phyloP scores from a whole-genome alignment of 2,113 vertebrate genomes.

The Anolis carolinensis region DNA sequence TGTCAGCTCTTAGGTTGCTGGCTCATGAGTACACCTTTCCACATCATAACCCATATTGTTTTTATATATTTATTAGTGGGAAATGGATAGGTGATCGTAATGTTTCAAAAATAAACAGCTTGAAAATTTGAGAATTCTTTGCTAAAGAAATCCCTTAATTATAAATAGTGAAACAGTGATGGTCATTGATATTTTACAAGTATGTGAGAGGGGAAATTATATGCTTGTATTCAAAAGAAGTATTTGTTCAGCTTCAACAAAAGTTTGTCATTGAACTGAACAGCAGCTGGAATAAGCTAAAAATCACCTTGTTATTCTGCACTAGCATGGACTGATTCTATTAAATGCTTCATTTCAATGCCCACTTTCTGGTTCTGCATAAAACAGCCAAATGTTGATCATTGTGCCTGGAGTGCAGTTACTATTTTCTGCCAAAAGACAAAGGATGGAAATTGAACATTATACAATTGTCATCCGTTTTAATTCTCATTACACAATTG shows the following conservation, averaged over 20 bases:
- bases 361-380: too few relatives aligned
- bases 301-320: neutral
- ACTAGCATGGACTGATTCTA: neutral
- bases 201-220: neutral
- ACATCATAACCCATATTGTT: slow-evolving; percentile 3
- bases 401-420: too few relatives aligned
- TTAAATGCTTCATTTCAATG: neutral
- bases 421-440: too few relatives aligned
- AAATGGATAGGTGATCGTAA: neutral
- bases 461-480: too few relatives aligned
- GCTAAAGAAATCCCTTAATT: neutral
- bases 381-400: too few relatives aligned
- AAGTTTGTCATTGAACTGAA: neutral
- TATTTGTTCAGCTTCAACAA: neutral
- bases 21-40: neutral
- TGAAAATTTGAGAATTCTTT: neutral
- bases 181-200: slow-evolving; percentile 1
- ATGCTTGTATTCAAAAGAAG: neutral
- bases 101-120: slow-evolving; percentile 2
- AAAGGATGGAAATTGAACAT: too few relatives aligned
- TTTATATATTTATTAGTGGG: neutral
- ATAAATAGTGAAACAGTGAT: too few relatives aligned
- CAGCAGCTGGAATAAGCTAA: neutral
- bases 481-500: too few relatives aligned
- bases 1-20: neutral